Base-by-base conservation (phyloP, 2,888 invertebrate genomes). In the Chelonus formosanus region DNA sequence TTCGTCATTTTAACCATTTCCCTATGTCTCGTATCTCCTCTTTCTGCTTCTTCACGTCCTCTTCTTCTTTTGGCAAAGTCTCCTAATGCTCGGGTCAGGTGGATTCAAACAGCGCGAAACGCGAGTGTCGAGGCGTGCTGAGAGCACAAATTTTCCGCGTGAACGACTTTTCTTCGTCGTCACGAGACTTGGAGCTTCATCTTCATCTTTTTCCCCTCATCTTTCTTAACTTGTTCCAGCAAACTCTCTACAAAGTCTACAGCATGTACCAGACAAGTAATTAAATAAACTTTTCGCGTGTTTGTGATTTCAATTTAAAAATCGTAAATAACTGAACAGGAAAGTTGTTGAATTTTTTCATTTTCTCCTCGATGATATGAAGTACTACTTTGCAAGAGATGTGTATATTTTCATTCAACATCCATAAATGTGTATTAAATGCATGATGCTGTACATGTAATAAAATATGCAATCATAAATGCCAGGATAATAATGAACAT, bases 101-200 rank as follows among this genome's bases (percentile, higher is more conserved):
- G 68, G 58, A 72, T 68, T 74, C 72, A 70, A 69, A 65, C 71
- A 66, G 65, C 69, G 70, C 65, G 68, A 71, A 72, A 34, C 59
- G 66, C 57, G 61, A 66, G 43, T 69, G 68, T 64, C 58, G 54
- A 59, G 53, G 58, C 62, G 47, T 58, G 45, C 64, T 64, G 58
- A 64, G 58, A 53, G 58, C 53, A 58, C 58, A 10, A 58, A 67
- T 67, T 67, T 67, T 62, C 57, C 61, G 62, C 57, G 34, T 53
- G 45, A 67, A 62, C 61, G 57, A 67, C 34, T 67, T 58, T 62
- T 20, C 35, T 7, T 31, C 8, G 55, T 45, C 47, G 58, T 47
- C 43, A 43, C 53, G 44, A 45, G 43, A 52, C 43, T 53, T 59
- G 31, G 5, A 48, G 48, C 36, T 53, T 8, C 55, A 55, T 55